Evolutionary conservation across 2,888 invertebrate species (phyloP), one percentile per base, ranked within the genome.

Genomic region (Drosophila mimica): DNA sequence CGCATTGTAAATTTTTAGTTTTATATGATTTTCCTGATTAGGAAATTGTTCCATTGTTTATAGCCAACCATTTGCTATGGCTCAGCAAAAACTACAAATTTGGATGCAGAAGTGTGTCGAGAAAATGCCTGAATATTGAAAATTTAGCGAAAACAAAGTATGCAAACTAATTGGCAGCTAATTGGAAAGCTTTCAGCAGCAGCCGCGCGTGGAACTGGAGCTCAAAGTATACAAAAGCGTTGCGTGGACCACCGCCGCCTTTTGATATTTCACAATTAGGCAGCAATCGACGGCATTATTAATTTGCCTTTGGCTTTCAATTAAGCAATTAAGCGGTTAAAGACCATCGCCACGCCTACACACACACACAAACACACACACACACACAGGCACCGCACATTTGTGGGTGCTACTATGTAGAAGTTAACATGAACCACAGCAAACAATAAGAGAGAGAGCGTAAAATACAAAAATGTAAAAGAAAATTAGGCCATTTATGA

Each of bases 251-350:
- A 58, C 33, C 59, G n/a, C 2, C 57, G 81, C 53, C 72, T 76
- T 79, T 79, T 86, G 81, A 71, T 88, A 88, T 85, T 85, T 88
- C 59, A 88, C 89, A 84, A 89, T 89, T 88, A 88, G 83, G 81
- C 81, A 83, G 61, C 90, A 82, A 84, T 84, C 77, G 79, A 85
- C 74, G 68, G 80, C 65, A 88, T 88, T 84, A 84, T 84, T 84
- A 89, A 84, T 84, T 84, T 83, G 86, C 86, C 75, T 88, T 86
- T 76, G 71, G 73, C 86, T 85, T 85, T 88, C 79, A 88, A 85
- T 90, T 88, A 90, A 81, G 71, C 90, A 88, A 84, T 84, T 84
- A 81, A 58, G 76, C 56, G 69, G 70, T 53, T 57, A 70, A 56
- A 73, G 52, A 40, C 70, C 63, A 51, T 31, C 17, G 25, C 69